Conservation (phyloP, 2,888 invertebrate species). For the Agonopterix heracliana region DNA sequence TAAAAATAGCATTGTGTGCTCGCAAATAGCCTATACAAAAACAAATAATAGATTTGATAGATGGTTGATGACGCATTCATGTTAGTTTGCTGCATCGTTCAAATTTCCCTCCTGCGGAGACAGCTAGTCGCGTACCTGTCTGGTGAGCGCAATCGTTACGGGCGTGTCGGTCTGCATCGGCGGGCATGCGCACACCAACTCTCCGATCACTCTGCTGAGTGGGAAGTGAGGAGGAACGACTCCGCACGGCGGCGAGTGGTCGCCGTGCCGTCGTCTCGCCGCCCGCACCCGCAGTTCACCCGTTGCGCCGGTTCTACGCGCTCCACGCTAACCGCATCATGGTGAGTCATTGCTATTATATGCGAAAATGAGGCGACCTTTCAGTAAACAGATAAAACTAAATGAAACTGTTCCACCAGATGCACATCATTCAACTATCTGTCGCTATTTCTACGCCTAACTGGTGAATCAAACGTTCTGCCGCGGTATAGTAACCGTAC, state of each 20-base stretch:
- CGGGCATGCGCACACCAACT: constrained; percentile 63
- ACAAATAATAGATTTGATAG: constrained; percentile 9
- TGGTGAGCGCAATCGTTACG: constrained; percentile 68
- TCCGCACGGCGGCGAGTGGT: constrained; percentile 49
- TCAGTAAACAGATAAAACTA: constrained; percentile 35
- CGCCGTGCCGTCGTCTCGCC: constrained; percentile 44
- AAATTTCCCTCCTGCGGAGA: constrained; percentile 70
- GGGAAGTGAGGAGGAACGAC: constrained; percentile 60
- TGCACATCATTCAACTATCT: constrained; percentile 17
- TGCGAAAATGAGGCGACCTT: constrained; percentile 60
- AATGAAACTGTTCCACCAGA: constrained; percentile 28
- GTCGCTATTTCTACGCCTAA: neutral
- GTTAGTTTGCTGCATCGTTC: constrained; percentile 52
- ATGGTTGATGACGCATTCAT: constrained; percentile 30
- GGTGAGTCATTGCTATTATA: constrained; percentile 68
- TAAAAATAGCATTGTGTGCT: constrained; percentile 1
- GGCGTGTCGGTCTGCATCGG: constrained; percentile 66
- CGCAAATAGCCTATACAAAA: constrained; percentile 2
- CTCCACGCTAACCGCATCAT: constrained; percentile 68
- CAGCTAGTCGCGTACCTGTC: constrained; percentile 68
- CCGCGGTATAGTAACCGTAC: constrained; percentile 13
- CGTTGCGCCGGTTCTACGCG: constrained; percentile 67
- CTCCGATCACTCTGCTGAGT: constrained; percentile 42
- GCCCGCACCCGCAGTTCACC: constrained; percentile 67
- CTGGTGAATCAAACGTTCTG: constrained; percentile 6